Percentiles rank a stretch among this genome's conserved stretches.
Conservation (phyloP, 1,140 invertebrate genomes). For the Periplaneta americana region DNA sequence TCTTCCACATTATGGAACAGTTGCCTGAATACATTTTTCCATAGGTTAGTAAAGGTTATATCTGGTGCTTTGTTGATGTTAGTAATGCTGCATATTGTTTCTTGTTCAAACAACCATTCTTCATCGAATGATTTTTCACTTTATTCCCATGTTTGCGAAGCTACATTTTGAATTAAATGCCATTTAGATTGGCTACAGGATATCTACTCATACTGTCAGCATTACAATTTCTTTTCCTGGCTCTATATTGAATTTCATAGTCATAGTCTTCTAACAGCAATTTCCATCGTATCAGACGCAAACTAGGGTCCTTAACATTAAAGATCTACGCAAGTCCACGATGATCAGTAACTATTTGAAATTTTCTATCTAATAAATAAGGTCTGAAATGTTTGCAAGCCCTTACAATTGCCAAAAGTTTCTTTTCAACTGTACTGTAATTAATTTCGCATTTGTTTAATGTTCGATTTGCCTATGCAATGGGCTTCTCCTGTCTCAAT, state of each 20-base stretch:
- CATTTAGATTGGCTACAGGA: too few species aligned
- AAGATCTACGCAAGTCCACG: slow-evolving; percentile 13
- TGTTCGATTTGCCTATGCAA: slow-evolving; percentile 27
- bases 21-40: too few species aligned
- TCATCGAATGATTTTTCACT: too few species aligned
- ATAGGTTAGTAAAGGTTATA: too few species aligned
- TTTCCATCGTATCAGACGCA: slow-evolving; percentile 19
- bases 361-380: slow-evolving; percentile 31
- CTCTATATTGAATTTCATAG: slow-evolving; percentile 32
- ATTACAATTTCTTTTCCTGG: slow-evolving; percentile 33
- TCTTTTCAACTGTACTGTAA: slow-evolving; percentile 25
- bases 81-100: slow-evolving; percentile 23
- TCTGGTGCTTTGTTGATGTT: slow-evolving; percentile 29
- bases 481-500: slow-evolving; percentile 23
- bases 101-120: not conserved
- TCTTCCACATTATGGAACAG: too few species aligned
- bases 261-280: slow-evolving; percentile 18
- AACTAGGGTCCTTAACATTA: slow-evolving; percentile 21
- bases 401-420: slow-evolving; percentile 25
- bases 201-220: slow-evolving; percentile 30
- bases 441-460: slow-evolving; percentile 26
- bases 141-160: too few species aligned
- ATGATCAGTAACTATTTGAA: too few species aligned
- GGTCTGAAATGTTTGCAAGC: slow-evolving; percentile 20
- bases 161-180: too few species aligned